These are phyloP conservation scores for Pseudorectes ferrugineus DNA, from an alignment of 2,113 vertebrate genomes.

Conservation along the genomic window DNA sequence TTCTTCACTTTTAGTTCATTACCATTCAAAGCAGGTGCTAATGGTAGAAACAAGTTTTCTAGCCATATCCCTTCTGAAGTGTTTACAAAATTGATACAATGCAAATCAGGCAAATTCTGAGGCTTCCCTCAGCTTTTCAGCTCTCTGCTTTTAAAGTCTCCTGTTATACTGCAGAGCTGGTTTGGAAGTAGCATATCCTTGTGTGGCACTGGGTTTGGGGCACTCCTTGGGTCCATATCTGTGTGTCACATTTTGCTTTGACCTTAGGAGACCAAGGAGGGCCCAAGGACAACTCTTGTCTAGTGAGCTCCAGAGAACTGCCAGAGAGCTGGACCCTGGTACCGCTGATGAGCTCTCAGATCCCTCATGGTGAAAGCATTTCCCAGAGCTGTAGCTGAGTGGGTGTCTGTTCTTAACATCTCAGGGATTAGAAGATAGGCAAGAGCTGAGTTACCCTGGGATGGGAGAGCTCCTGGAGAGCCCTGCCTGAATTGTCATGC, in stretches of 20 bases:
- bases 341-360: background rate
- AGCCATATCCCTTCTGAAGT: conserved; percentile 27
- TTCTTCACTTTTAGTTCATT: conserved; percentile 45
- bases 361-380: rapidly evolving
- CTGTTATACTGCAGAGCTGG: background rate
- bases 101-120: conserved; percentile 51
- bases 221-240: background rate
- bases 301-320: background rate
- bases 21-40: conserved; percentile 56
- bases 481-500: background rate
- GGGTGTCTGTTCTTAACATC: background rate
- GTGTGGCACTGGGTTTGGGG: background rate
- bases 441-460: background rate
- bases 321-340: background rate
- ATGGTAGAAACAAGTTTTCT: conserved; percentile 57
- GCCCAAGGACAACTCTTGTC: background rate
- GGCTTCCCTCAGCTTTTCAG: conserved; percentile 17
- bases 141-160: conserved; percentile 1
- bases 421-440: background rate
- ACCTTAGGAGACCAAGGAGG: background rate
- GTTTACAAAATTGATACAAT: conserved; percentile 42
- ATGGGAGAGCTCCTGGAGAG: background rate
- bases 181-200: background rate
- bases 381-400: background rate
- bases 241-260: background rate